Base-by-base conservation (phyloP, 2,113 vertebrate species). In the Lathamus discolor region DNA sequence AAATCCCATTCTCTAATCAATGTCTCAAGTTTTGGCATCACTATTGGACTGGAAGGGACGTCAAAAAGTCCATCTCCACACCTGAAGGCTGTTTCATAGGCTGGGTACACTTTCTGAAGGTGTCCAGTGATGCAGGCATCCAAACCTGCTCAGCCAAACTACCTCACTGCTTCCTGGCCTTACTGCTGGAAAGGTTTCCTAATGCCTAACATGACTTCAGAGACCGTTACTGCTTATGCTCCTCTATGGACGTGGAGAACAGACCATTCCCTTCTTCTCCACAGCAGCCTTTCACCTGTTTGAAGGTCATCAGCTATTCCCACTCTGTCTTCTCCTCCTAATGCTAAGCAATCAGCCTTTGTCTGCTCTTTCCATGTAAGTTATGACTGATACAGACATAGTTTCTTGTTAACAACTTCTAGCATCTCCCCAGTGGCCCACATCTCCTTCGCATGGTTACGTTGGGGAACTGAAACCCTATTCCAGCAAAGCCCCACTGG, bases 311-410 rank as follows among this genome's bases (percentile, higher is more conserved):
- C 3, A 48, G 5, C 17, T 55, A 3, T 70, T 91, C 55, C 54
- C 10, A 39, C 35, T 72, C n/a, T 51, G 25, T 33, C 33, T 61
- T 46, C 54, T 68, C 39, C 19, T 72, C 33, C 64, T 89, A 29
- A 39, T 46, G 13, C 29, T 57, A 35, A 66, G 20, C 29, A 77
- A 48, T 35, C 17, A 7, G 17, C 20, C 10, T 31, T 39, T 77
- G 16, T 28, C 29, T 41, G 23, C 0, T 61, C 48, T 73, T 78
- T 81, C 69, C 1, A 0, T 54, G 51, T 37, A 75, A n/a, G 7
- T 67, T 49, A 28, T 66, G 69, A 13, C 0, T 66, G 33, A 81
- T 10, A 14, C 0, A 33, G 52, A 12, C 5, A 2, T 67, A 14
- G 20, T 37, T 69, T 88, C 80, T 44, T 46, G 7, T n/a, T 82